Percentiles rank a stretch among this genome's conserved stretches.
Evolutionary conservation across 2,888 invertebrate species (phyloP).

Genomic region (Rhagium mordax): DNA sequence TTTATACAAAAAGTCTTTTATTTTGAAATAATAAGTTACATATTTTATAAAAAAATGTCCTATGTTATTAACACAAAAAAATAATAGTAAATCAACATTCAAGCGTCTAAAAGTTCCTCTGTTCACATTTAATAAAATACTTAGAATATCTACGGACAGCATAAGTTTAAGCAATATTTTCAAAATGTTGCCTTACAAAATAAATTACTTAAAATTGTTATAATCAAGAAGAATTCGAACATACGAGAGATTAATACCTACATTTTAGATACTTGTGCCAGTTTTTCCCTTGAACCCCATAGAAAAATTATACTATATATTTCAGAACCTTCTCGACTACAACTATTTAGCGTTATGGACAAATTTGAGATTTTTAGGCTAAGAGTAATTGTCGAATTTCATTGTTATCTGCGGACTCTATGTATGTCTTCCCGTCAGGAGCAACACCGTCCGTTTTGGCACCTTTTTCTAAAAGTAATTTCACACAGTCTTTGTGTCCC

Average conservation of each 20-base stretch:
- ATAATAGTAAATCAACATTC: slow-evolving; percentile 17
- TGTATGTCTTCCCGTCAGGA: slow-evolving; percentile 89
- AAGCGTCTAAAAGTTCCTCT: slow-evolving; percentile 40
- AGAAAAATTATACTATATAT: slow-evolving; percentile 25
- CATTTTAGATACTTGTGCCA: not conserved
- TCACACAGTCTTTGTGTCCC: slow-evolving; percentile 93
- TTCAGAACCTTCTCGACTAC: slow-evolving; percentile 34
- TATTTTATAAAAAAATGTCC: slow-evolving; percentile 29
- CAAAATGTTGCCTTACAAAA: slow-evolving; percentile 21
- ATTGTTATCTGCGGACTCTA: slow-evolving; percentile 92
- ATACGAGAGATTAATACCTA: not conserved
- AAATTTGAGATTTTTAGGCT: slow-evolving; percentile 43
- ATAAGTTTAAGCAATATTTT: slow-evolving; percentile 36
- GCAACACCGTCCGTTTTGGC: slow-evolving; percentile 87
- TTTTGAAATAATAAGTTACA: slow-evolving; percentile 42
- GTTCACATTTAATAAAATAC: slow-evolving; percentile 39
- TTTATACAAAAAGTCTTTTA: slow-evolving; percentile 38
- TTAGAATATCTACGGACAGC: slow-evolving; percentile 45
- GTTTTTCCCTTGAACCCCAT: not conserved
- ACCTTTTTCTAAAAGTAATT: slow-evolving; percentile 88
- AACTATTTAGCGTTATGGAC: slow-evolving; percentile 37
- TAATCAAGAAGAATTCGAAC: slow-evolving; percentile 19
- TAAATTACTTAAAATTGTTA: slow-evolving; percentile 27
- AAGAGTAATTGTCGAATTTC: slow-evolving; percentile 87
- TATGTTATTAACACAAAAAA: slow-evolving; percentile 31